These are phyloP conservation scores for Ciconia stormi DNA, from an alignment of 2,113 vertebrate species.

Conservation along the genomic window DNA sequence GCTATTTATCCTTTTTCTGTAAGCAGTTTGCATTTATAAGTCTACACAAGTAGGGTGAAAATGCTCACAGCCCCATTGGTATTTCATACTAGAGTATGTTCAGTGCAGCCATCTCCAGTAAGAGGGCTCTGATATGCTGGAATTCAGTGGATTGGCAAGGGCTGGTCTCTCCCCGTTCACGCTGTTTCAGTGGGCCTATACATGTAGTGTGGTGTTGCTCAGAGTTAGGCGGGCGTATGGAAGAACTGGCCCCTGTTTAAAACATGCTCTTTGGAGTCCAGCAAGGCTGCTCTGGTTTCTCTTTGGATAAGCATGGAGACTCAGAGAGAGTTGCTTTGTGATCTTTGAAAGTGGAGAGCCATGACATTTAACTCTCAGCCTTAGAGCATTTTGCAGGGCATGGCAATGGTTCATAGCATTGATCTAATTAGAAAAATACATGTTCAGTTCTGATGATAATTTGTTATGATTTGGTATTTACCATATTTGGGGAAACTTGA, in stretches of 20 bases:
- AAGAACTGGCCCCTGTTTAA: not conserved
- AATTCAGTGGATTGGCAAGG: not conserved
- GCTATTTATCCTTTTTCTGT: not conserved
- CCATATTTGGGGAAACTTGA: slow-evolving; percentile 11
- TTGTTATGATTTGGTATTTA: slow-evolving; percentile 31
- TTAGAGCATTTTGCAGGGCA: not conserved
- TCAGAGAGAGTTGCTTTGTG: not conserved
- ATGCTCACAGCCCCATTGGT: not conserved
- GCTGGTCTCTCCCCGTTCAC: not conserved
- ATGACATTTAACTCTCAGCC: not conserved
- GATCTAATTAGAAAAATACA: slow-evolving; percentile 36
- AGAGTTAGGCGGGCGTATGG: not conserved
- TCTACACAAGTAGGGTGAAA: not conserved
- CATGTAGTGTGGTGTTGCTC: not conserved
- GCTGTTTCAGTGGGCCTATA: not conserved
- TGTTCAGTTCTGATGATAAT: not conserved
- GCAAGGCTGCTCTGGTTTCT: not conserved
- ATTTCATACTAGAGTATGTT: not conserved
- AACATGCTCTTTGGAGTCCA: not conserved
- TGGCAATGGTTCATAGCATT: not conserved
- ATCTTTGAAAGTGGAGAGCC: not conserved
- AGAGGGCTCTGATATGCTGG: not conserved
- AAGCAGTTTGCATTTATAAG: not conserved
- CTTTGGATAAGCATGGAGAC: not conserved
- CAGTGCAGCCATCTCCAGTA: not conserved